Conservation (phyloP, 1,140 invertebrate species). For the Samia ricini region DNA sequence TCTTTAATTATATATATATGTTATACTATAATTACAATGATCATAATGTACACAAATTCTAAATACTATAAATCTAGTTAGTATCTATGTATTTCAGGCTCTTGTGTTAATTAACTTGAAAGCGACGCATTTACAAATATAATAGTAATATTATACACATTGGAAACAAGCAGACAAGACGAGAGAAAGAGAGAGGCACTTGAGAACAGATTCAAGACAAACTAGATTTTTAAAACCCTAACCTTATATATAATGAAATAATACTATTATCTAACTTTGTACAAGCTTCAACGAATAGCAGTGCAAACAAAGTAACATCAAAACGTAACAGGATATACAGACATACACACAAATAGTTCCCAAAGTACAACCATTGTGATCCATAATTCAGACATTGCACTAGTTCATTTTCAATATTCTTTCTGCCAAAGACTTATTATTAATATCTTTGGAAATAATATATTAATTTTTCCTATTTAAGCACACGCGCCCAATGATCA, state of each 20-base stretch:
- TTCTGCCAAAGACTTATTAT: conserved; percentile 54
- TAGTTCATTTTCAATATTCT: conserved; percentile 40
- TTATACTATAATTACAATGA: too few relatives aligned
- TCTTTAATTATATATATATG: too few relatives aligned
- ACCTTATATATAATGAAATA: too few relatives aligned
- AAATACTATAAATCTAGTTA: not conserved
- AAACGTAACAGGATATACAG: too few relatives aligned
- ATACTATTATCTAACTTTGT: too few relatives aligned
- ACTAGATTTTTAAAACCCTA: conserved; percentile 20
- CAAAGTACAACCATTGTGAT: conserved; percentile 29
- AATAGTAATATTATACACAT: conserved; percentile 75
- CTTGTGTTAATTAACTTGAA: conserved; percentile 51
- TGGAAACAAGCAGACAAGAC: conserved; percentile 56
- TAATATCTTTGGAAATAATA: conserved; percentile 67
- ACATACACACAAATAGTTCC: too few relatives aligned
- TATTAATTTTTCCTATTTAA: conserved; percentile 53
- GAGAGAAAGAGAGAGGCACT: conserved; percentile 66
- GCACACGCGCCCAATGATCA: conserved; percentile 29
- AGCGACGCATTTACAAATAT: conserved; percentile 66
- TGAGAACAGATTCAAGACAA: conserved; percentile 57
- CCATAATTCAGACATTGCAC: conserved; percentile 55
- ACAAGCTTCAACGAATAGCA: too few relatives aligned
- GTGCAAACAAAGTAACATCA: too few relatives aligned
- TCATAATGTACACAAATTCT: not conserved
- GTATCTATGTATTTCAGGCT: not conserved